Conservation (phyloP, 2,113 vertebrate species). For the Podarcis muralis region DNA sequence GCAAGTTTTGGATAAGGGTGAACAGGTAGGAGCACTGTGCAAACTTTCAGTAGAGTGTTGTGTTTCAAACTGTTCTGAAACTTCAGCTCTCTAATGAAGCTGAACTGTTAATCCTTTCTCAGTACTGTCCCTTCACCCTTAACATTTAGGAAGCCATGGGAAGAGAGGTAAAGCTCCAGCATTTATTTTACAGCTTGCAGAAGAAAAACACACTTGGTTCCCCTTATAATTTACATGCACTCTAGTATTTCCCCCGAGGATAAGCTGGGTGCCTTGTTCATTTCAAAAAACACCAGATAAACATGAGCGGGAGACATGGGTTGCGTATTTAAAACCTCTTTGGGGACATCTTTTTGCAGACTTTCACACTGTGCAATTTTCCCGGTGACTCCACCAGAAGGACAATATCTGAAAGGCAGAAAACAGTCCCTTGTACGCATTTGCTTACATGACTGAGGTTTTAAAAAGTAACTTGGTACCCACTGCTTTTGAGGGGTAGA, state of each 20-base stretch:
- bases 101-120: background rate
- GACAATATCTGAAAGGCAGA: conserved; percentile 23
- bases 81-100: background rate
- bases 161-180: conserved; percentile 18
- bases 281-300: conserved; percentile 19
- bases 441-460: background rate
- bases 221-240: background rate
- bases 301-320: background rate
- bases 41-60: background rate
- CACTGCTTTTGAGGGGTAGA: conserved; percentile 52
- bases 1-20: background rate
- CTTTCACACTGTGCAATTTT: conserved; percentile 25
- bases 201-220: conserved; percentile 33
- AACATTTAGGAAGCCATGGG: conserved; percentile 37
- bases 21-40: background rate
- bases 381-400: conserved; percentile 14
- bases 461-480: background rate
- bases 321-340: conserved; percentile 21
- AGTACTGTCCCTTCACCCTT: background rate
- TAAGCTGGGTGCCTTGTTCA: conserved; percentile 43
- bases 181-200: conserved; percentile 17
- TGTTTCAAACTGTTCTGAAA: conserved; percentile 7
- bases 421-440: conserved; percentile 17
- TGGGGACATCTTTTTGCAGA: conserved; percentile 30
- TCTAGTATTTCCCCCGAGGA: background rate